Evolutionary conservation across 2,113 vertebrate species (phyloP).

Genomic region (Eublepharis macularius): DNA sequence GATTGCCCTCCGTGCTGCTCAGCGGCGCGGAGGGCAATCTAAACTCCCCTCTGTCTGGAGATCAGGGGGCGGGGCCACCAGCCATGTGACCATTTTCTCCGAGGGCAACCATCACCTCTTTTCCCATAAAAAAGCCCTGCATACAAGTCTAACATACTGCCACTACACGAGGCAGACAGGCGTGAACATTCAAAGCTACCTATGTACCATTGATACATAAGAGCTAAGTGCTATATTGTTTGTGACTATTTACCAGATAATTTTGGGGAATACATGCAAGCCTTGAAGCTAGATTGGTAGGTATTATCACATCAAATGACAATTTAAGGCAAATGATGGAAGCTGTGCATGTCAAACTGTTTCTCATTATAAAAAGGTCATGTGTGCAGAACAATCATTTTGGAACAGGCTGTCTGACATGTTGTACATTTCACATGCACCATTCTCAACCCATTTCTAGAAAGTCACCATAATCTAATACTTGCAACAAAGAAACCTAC

Average conservation of each 20-base stretch:
- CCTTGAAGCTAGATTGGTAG: not conserved
- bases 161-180: not conserved
- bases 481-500: not conserved
- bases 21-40: too few species aligned
- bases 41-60: too few species aligned
- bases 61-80: too few species aligned
- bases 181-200: too few species aligned
- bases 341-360: not conserved
- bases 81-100: too few species aligned
- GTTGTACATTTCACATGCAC: not conserved
- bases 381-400: not conserved
- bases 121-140: too few species aligned
- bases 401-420: not conserved
- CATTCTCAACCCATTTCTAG: not conserved
- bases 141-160: not conserved
- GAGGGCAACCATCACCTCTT: too few species aligned
- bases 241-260: not conserved
- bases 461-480: not conserved
- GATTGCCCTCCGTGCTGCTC: too few species aligned
- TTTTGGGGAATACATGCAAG: not conserved
- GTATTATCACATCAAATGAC: not conserved
- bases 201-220: not conserved
- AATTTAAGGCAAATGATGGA: not conserved
- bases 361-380: not conserved
- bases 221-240: not conserved